Evolutionary conservation across 2,888 invertebrate species (phyloP).

Genomic region (Polylopha cassiicola): DNA sequence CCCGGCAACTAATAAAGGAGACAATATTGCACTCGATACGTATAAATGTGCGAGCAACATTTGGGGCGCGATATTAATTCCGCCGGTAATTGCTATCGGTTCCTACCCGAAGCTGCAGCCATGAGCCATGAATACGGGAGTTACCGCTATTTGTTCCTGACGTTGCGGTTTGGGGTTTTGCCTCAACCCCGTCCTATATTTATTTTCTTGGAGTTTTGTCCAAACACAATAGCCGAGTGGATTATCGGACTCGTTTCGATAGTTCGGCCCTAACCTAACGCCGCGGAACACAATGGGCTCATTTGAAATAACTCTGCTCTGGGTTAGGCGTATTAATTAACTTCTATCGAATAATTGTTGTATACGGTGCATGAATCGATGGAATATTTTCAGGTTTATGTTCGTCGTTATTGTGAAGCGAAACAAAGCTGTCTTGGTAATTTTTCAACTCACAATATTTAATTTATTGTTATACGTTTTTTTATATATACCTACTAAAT

Average conservation of each 20-base stretch:
- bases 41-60: slow-evolving; percentile 75
- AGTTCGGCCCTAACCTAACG: slow-evolving; percentile 47
- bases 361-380: slow-evolving; percentile 31
- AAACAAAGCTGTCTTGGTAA: too few species aligned
- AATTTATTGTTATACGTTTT: too few species aligned
- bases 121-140: slow-evolving; percentile 75
- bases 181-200: slow-evolving; percentile 63
- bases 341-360: slow-evolving; percentile 26
- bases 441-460: too few species aligned
- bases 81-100: slow-evolving; percentile 76
- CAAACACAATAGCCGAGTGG: slow-evolving; percentile 58
- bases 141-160: slow-evolving; percentile 77
- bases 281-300: slow-evolving; percentile 45
- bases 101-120: slow-evolving; percentile 70
- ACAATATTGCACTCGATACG: slow-evolving; percentile 77
- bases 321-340: slow-evolving; percentile 30
- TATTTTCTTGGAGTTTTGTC: slow-evolving; percentile 72
- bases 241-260: slow-evolving; percentile 56
- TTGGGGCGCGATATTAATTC: slow-evolving; percentile 77
- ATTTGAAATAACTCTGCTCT: slow-evolving; percentile 45
- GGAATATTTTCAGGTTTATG: too few species aligned
- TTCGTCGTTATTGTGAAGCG: too few species aligned
- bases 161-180: slow-evolving; percentile 73
- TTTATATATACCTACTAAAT: neutral
- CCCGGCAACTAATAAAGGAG: slow-evolving; percentile 75